Base-by-base conservation (phyloP, 2,113 vertebrate species). In the Dipodomys merriami region DNA sequence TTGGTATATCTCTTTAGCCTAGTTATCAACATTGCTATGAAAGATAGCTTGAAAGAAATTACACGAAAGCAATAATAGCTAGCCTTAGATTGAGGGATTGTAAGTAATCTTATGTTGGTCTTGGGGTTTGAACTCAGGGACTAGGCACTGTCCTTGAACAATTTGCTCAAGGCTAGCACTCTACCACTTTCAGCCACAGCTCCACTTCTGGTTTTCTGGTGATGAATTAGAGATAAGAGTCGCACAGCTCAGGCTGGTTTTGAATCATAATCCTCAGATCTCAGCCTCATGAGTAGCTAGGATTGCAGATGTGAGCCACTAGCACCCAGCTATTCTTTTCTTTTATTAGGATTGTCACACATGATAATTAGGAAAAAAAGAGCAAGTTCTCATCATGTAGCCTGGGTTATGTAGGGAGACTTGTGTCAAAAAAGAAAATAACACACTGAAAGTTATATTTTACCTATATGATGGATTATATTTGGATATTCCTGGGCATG, bases 1-100 rank as follows among this genome's bases (percentile, higher is more conserved):
- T 91, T 29, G 23, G 60, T 29, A 62, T 16, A 62, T 84, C 15
- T 83, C 23, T 39, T 44, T 81, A 90, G 60, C 44, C 49, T 49
- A 49, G 49, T 35, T 65, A 73, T 86, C 71, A 53, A 20, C 82
- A 69, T 92, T 71, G 62, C 20, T 74, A 68, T n/a, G 64, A 83
- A 92, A 90, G 77, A 46, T 81, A 80, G n/a, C 69, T 19, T 80
- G 27, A 93, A 91, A 74, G 39, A 94, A 93, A 79, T 84, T 77
- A 87, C n/a, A 71, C 30, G 35, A 76, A 79, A 81, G 84, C n/a
- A 74, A 30, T 87, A 46, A 20, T 69, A 93, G 46, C 79, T 93
- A 86, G 69, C 7, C 20, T 94, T 71, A 46, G 27, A 49, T 64
- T 88, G 89, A 71, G 33, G 19, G 49, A 86, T 93, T 57, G 44